These are phyloP conservation scores for Zaprionus inermis DNA, from an alignment of 1,140 invertebrate genomes.

Conservation along the genomic window DNA sequence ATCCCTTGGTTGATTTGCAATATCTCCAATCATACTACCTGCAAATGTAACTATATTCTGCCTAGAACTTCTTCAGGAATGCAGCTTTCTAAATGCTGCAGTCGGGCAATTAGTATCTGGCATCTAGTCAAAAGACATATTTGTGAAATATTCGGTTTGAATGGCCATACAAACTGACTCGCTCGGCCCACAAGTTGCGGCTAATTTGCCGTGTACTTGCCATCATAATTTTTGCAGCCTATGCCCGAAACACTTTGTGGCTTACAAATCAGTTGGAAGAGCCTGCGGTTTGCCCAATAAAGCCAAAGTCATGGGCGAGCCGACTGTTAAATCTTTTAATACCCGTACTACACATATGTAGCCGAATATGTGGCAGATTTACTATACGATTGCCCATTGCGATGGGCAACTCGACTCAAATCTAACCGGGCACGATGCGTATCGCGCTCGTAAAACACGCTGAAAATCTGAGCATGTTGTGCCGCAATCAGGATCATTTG, in stretches of 20 bases:
- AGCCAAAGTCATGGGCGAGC: neutral
- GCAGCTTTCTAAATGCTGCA: too few relatives aligned
- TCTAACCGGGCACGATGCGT: neutral
- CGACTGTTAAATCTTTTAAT: neutral
- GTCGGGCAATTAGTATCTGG: too few relatives aligned
- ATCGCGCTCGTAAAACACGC: slow-evolving; percentile 15
- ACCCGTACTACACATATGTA: neutral
- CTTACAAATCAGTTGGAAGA: neutral
- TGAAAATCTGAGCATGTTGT: slow-evolving; percentile 27
- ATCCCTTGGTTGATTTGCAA: too few relatives aligned
- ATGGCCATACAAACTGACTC: too few relatives aligned
- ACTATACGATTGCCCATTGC: neutral
- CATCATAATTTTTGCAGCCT: too few relatives aligned
- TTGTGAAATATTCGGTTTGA: too few relatives aligned
- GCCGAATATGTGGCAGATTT: neutral
- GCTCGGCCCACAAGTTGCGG: too few relatives aligned
- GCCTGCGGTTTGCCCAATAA: neutral
- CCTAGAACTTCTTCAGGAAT: too few relatives aligned
- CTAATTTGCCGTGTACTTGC: neutral
- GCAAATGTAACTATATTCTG: too few relatives aligned
- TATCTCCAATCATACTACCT: too few relatives aligned
- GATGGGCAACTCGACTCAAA: neutral
- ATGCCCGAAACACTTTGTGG: neutral
- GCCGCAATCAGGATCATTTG: slow-evolving; percentile 47
- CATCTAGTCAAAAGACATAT: too few relatives aligned